These are phyloP conservation scores for Cheilosia scutellata DNA, from an alignment of 2,888 invertebrate genomes.

Conservation along the genomic window DNA sequence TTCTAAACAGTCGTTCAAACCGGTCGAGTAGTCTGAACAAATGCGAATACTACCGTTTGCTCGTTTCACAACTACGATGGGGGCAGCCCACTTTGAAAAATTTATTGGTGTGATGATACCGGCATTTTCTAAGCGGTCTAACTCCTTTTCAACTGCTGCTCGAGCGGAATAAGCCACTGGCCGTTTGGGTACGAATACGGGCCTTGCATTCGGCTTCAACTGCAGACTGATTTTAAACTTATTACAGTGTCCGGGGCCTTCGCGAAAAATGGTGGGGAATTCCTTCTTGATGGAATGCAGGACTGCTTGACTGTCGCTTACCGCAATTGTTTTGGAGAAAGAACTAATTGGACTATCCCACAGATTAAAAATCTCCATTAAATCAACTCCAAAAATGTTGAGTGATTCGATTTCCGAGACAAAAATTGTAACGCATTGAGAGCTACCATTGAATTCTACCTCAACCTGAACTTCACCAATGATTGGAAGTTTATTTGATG, in stretches of 20 bases:
- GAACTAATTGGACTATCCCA: neutral
- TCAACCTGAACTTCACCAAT: neutral
- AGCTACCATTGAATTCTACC: neutral
- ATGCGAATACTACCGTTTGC: constrained; percentile 43
- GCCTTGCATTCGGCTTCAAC: no score
- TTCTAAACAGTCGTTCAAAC: constrained; percentile 41
- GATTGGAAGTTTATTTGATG: constrained; percentile 18
- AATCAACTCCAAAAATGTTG: neutral
- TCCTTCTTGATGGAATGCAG: constrained; percentile 2
- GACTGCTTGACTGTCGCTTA: neutral
- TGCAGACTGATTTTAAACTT: no score
- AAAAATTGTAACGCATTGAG: neutral
- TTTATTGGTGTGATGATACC: neutral
- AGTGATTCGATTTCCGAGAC: constrained; percentile 7
- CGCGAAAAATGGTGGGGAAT: neutral
- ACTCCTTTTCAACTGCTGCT: neutral
- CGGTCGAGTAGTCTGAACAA: constrained; percentile 55
- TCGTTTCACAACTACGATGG: constrained; percentile 10
- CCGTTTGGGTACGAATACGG: no score
- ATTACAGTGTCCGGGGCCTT: no score
- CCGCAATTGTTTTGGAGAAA: neutral
- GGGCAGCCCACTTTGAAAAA: neutral
- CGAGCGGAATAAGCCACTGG: no score
- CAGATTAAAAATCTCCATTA: neutral
- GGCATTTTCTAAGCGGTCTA: neutral